Percentiles rank a stretch among this genome's conserved stretches.
These are phyloP conservation scores for Etheostoma spectabile DNA, from an alignment of 2,113 vertebrate species.

Conservation along the genomic window DNA sequence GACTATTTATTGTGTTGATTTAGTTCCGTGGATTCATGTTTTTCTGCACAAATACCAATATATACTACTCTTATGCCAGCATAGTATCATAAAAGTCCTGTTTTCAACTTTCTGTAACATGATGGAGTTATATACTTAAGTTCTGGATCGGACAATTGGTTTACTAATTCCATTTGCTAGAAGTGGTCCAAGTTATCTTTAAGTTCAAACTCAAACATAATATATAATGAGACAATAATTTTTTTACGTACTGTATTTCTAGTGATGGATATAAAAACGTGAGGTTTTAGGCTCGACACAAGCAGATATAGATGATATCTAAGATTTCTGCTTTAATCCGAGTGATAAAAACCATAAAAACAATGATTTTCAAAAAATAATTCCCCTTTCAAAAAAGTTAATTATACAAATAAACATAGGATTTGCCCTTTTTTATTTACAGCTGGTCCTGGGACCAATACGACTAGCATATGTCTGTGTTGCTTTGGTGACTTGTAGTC, in stretches of 20 bases:
- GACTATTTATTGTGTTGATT: neutral
- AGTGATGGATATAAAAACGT: neutral
- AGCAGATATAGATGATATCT: neutral
- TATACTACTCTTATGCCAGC: neutral
- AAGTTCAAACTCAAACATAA: too few relatives aligned
- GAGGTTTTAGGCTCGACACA: too few relatives aligned
- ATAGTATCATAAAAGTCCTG: neutral
- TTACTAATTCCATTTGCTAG: neutral
- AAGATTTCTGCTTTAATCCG: neutral
- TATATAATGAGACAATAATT: too few relatives aligned
- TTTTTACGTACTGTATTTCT: neutral
- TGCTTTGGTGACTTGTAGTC: slow-evolving; percentile 11
- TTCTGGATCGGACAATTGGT: neutral
- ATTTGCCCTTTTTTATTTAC: neutral
- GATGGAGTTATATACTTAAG: neutral
- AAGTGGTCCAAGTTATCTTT: neutral
- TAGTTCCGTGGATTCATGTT: neutral
- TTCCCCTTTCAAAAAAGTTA: neutral
- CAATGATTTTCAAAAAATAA: neutral
- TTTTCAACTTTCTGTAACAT: neutral
- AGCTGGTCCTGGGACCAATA: neutral
- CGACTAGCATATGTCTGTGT: neutral
- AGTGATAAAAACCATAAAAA: neutral
- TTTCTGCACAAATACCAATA: neutral
- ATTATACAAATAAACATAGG: neutral